phyloP scores from a whole-genome alignment of 2,797 vertebrate genomes.

The Helostoma temminkii region DNA sequence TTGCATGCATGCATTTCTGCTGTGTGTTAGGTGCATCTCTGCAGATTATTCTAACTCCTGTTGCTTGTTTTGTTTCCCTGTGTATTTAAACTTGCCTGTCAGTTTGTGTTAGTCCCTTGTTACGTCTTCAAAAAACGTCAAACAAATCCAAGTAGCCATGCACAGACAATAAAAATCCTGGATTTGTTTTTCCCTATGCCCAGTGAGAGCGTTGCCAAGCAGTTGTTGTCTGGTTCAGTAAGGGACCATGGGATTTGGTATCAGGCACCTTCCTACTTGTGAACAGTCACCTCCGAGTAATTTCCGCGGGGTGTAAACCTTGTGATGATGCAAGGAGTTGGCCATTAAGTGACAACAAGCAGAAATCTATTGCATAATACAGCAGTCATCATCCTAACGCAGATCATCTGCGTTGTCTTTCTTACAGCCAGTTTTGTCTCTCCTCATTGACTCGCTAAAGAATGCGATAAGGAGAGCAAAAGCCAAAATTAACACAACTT shows the following conservation, averaged over 20 bases:
- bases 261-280: constrained; percentile 69
- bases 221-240: constrained; percentile 75
- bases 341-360: constrained; percentile 70
- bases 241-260: constrained; percentile 78
- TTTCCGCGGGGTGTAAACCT: constrained; percentile 70
- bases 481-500: constrained; percentile 80
- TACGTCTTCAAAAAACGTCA: constrained; percentile 49
- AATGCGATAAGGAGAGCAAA: constrained; percentile 68
- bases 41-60: constrained; percentile 38
- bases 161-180: constrained; percentile 51
- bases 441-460: constrained; percentile 75
- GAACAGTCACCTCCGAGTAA: constrained; percentile 67
- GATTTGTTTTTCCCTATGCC: constrained; percentile 61
- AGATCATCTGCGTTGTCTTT: constrained; percentile 69
- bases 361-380: constrained; percentile 71
- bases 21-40: constrained; percentile 29
- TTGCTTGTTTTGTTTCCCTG: constrained; percentile 45
- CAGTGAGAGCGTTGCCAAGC: constrained; percentile 77
- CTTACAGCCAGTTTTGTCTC: constrained; percentile 67
- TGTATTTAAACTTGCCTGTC: constrained; percentile 51
- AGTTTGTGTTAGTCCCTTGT: constrained; percentile 43
- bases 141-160: constrained; percentile 44
- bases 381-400: constrained; percentile 53
- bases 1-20: constrained; percentile 53
- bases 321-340: constrained; percentile 75